These are phyloP conservation scores for Pangasius larnaudii DNA, from an alignment of 2,797 vertebrate species.

Conservation along the genomic window DNA sequence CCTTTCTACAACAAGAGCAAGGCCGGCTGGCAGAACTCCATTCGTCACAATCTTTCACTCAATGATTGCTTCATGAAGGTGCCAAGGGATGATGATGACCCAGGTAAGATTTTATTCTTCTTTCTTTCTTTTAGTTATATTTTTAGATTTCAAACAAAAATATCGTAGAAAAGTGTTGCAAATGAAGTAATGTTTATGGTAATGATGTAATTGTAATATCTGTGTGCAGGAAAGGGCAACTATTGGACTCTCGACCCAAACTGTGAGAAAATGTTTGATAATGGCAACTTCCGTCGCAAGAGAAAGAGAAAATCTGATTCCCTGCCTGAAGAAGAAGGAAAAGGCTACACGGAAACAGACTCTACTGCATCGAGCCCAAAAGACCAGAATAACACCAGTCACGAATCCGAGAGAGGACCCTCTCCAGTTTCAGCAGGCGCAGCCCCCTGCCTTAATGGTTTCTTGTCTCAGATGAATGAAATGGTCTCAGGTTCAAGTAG, in stretches of 20 bases:
- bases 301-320: constrained; percentile 88
- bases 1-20: constrained; percentile 93
- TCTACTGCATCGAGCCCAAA: constrained; percentile 76
- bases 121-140: background rate
- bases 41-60: constrained; percentile 92
- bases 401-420: constrained; percentile 71
- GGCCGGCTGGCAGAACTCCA: constrained; percentile 95
- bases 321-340: constrained; percentile 50
- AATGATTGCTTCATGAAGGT: constrained; percentile 93
- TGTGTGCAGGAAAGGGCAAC: constrained; percentile 88
- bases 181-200: background rate
- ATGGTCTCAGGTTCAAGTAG: constrained; percentile 59
- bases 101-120: constrained; percentile 75
- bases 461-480: constrained; percentile 81
- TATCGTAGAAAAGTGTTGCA: background rate
- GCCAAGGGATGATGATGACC: constrained; percentile 83
- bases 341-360: constrained; percentile 50
- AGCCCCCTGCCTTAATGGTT: constrained; percentile 76
- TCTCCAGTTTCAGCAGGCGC: constrained; percentile 64
- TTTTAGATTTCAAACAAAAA: background rate
- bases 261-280: constrained; percentile 97
- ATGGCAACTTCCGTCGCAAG: constrained; percentile 93
- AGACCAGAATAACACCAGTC: constrained; percentile 65
- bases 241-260: constrained; percentile 97
- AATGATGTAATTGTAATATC: constrained; percentile 6